Base-by-base conservation (phyloP, 2,888 invertebrate genomes). In the Caenorhabditis panamensis region DNA sequence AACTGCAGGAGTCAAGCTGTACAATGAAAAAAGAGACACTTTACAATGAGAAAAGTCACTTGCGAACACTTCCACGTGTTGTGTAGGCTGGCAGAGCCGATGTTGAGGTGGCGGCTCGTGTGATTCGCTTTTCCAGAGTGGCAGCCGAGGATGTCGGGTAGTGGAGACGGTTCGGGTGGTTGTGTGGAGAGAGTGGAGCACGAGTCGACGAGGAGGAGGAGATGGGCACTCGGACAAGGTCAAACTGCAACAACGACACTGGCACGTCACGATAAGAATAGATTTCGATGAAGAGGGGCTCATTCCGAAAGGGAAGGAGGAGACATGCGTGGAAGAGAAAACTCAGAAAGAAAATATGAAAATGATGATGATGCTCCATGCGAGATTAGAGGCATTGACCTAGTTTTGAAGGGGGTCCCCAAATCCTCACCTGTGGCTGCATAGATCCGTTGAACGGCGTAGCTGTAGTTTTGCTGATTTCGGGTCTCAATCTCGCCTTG, bases 241-340 rank as follows among this genome's bases (percentile, higher is more conserved):
- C 77, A 44, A 77, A 77, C 77, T 77, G 77, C 62, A 77, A 77
- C 49, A 61, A 67, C 47, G 58, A 58, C 59, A 69, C 71, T 49
- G 49, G 37, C 77, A 77, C 62, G 26, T 62, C 63, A 78, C 66
- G 58, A 58, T 36, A 51, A 36, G 22, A 16, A 44, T n/a, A 31
- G 9, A 31, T 31, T 6, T 31, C 31, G 31, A 36, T 36, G 24
- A 47, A 53, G 36, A n/a, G 28, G 18, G 41, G 49, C n/a, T 20
- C 28, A 47, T 44, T 16, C 28, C 6, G 37, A 20, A 56, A 18
- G 47, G 11, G 59, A 64, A 63, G 41, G 58, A 56, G 59, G n/a
- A n/a, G n/a, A n/a, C n/a, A n/a, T n/a, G n/a, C n/a, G n/a, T n/a
- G n/a, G n/a, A n/a, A n/a, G n/a, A n/a, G n/a, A n/a, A n/a, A 54